Evolutionary conservation across 2,888 invertebrate species (phyloP), one percentile per base, ranked within the genome.

Genomic region (Punctoribates punctum): DNA sequence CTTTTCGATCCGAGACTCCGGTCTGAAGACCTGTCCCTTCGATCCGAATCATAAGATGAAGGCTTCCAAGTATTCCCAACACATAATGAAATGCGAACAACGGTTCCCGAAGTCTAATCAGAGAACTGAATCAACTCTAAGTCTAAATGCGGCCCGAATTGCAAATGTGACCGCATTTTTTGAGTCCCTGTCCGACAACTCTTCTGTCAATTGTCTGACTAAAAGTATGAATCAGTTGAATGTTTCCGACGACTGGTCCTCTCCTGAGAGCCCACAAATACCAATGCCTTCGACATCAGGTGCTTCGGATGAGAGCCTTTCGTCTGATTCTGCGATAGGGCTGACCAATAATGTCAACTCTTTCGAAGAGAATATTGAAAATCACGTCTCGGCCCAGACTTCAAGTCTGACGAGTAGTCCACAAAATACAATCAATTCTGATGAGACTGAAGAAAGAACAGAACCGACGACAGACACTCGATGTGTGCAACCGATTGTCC

Each of bases 71-170:
- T 72, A 72, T 48, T 1, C 23, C n/a, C 42, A 48, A 72, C 72
- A 72, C 27, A 38, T 72, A 4, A 8, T 25, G 17, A 72, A 72
- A 48, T 72, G 72, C 72, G 72, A 72, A 48, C 72, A 72, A 48
- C 25, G 20, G 17, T 25, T 20, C 72, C 72, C 72, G 27, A 57
- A 51, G 51, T n/a, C n/a, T n/a, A n/a, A n/a, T n/a, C n/a, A n/a
- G n/a, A n/a, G n/a, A n/a, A n/a, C 51, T 20, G 6, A 9, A 11
- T n/a, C 20, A 5, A 51, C 2, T 51, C 1, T 5, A n/a, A 51
- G 20, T 6, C 51, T n/a, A 2, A n/a, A 51, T n/a, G 9, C 51
- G 42, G 8, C 42, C 42, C 42, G 42, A 42, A 42, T 9, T 42
- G 8, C 13, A 42, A 6, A 4, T 4, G 8, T 34, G 8, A 13